A percentile compares a stretch with the other conserved stretches of the same genome.
Evolutionary conservation across 2,113 vertebrate species (phyloP).

Genomic region (Polypterus senegalus): DNA sequence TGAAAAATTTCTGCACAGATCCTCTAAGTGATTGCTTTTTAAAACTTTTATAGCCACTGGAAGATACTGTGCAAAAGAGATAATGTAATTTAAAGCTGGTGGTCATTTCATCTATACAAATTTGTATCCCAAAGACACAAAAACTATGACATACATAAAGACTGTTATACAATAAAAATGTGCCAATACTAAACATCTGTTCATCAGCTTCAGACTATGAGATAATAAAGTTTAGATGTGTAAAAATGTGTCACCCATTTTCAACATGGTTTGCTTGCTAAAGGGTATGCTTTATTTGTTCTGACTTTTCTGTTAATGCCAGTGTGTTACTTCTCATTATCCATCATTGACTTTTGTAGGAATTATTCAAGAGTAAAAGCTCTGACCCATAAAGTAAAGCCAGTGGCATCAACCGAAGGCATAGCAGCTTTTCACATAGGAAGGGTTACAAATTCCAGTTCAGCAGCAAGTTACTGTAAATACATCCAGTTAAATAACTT

Average conservation of each 20-base stretch:
- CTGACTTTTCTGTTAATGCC: conserved; percentile 30
- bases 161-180: background rate
- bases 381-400: conserved; percentile 54
- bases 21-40: too few species aligned
- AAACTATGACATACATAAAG: background rate
- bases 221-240: conserved; percentile 1
- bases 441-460: conserved; percentile 45
- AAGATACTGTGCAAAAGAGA: too few species aligned
- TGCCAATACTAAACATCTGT: background rate
- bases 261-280: conserved; percentile 6
- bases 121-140: too few species aligned
- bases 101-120: too few species aligned
- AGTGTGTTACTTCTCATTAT: conserved; percentile 43
- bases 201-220: conserved; percentile 1
- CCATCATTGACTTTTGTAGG: conserved; percentile 50
- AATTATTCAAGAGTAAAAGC: conserved; percentile 38
- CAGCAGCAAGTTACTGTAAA: conserved; percentile 39
- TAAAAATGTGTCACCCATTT: conserved; percentile 1
- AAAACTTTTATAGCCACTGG: too few species aligned
- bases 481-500: conserved; percentile 23
- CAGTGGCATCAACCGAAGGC: conserved; percentile 33
- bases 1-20: too few species aligned
- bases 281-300: conserved; percentile 27
- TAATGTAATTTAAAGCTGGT: too few species aligned
- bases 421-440: conserved; percentile 32